Base-by-base conservation (phyloP, 1,140 invertebrate genomes). In the Achatina immaculata region DNA sequence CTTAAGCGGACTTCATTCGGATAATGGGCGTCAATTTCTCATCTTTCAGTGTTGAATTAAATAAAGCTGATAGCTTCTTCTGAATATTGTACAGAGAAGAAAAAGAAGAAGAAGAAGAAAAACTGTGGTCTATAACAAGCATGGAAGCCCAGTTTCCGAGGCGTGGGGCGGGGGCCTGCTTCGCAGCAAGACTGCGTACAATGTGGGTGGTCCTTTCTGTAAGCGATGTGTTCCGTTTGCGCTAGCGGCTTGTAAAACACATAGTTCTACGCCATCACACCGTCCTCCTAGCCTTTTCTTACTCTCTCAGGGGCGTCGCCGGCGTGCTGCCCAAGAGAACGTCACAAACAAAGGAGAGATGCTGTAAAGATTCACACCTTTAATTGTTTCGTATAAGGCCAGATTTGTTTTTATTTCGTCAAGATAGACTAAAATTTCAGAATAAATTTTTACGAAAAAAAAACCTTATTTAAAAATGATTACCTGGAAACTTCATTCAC, bases 201-300 rank as follows among this genome's bases (percentile, higher is more conserved):
- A 62, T 62, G 58, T 62, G 58, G 58, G 58, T 62, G 58, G 58
- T 62, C 58, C 58, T 62, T 62, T 31, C 58, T 62, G 7, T 62
- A 31, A 28, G 58, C 58, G 58, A 62, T 62, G 58, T 62, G 58
- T 62, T 62, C 58, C n/a, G n/a, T 62, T 62, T 31, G n/a, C 58
- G 16, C n/a, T 4, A 62, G 4, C 58, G n/a, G n/a, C 58, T 31
- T 62, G 58, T 62, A 62, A 62, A 62, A 62, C 58, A 55, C 51
- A 62, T 62, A 62, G n/a, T 62, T 62, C 58, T 62, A 31, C 2
- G n/a, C n/a, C 58, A 62, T 62, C 58, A 62, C 28, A 31, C 31
- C 58, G 28, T 62, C 58, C 7, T 62, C 31, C n/a, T 62, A 62
- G 9, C 58, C 6, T 9, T 28, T 28, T 62, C 58, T 28, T 62